Evolutionary conservation across 2,888 invertebrate species (phyloP).

Genomic region (Metacarcinus magister): DNA sequence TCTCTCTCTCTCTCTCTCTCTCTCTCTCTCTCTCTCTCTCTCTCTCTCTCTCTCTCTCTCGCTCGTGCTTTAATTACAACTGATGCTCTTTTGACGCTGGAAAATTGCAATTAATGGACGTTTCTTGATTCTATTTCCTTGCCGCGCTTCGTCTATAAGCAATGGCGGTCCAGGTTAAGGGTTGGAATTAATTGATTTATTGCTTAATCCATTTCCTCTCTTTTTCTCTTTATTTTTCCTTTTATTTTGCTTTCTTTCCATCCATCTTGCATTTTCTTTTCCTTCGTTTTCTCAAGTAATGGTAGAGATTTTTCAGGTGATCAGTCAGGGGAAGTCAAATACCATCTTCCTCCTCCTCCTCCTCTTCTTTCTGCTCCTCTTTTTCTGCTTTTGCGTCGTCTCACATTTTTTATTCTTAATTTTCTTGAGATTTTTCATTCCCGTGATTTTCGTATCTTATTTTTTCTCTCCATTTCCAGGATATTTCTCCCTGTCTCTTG

Average conservation of each 20-base stretch:
- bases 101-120: neutral
- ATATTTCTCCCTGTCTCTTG: neutral
- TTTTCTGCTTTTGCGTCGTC: neutral
- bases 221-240: neutral
- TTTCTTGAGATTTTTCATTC: neutral
- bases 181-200: neutral
- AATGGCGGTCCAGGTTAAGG: neutral
- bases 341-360: neutral
- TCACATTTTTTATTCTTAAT: neutral
- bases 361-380: neutral
- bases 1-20: slow-evolving; percentile 26
- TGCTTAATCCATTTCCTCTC: neutral
- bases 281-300: neutral
- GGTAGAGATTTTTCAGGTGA: neutral
- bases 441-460: neutral
- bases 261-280: neutral
- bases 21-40: slow-evolving; percentile 26
- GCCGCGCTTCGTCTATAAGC: neutral
- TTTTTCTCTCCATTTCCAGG: neutral
- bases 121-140: neutral
- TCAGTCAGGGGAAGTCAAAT: neutral
- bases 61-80: neutral
- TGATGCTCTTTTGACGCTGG: neutral
- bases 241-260: neutral
- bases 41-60: slow-evolving; percentile 15